Base-by-base conservation (phyloP, 2,797 vertebrate genomes). In the Tokudaia muenninki region DNA sequence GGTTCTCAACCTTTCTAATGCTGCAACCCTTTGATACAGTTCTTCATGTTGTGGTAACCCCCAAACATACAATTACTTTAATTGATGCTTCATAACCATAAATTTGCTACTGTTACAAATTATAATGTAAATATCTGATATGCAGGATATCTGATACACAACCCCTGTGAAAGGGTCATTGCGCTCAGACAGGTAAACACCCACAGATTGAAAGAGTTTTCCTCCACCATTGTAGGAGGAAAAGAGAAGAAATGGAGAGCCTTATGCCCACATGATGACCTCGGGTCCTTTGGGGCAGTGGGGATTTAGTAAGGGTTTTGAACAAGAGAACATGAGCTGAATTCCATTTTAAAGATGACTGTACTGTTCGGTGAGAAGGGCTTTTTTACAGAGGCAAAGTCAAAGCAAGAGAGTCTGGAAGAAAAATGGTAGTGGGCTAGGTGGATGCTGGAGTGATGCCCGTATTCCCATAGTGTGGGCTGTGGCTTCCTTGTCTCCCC, bases 231-330 rank as follows among this genome's bases (percentile, higher is more conserved):
- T n/a, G 19, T 67, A 95, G 50, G 14, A 65, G 6, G 59, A 1
- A 12, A 74, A n/a, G 34, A 47, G 16, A 77, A 44, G 1, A 63
- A 8, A 77, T 19, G 3, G 34, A 24, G 86, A 57, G 19, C 59
- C 75, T 67, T 47, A 26, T 14, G 47, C 67, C n/a, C 13, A 31
- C 3, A 22, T 0, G 7, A 61, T 6, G 29, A 88, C n/a, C 12
- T 87, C 34, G 1, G 29, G 21, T 50, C 34, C 90, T 70, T 70
- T 87, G 37, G 37, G 63, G 63, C 61, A 90, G 24, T 8, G 19
- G 19, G 6, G 75, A 72, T 1, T 93, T 79, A 47, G 52, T 59
- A 37, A 57, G 59, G 22, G 37, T 91, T 75, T 95, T 55, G 91
- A n/a, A 29, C 52, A 74, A 44, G 44, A 84, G 47, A 92, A 77